Percentiles rank a stretch among this genome's conserved stretches.
These are phyloP conservation scores for Podiceps cristatus DNA, from an alignment of 2,113 vertebrate species.

Conservation along the genomic window DNA sequence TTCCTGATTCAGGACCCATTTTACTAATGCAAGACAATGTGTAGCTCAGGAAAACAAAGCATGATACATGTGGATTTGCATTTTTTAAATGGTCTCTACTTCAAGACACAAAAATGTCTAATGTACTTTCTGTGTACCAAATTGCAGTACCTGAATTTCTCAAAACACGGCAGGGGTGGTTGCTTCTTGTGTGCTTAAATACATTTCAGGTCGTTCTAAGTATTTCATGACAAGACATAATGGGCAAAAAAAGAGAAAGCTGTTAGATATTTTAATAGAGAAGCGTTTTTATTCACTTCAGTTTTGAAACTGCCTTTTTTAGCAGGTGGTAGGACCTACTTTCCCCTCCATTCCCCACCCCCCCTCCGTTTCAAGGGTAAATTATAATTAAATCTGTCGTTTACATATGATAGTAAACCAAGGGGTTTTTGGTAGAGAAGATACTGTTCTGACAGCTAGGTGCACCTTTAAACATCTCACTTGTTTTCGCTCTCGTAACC, in stretches of 20 bases:
- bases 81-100: background rate
- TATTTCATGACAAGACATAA: background rate
- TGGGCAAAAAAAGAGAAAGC: background rate
- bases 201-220: background rate
- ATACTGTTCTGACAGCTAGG: slow-evolving; percentile 21
- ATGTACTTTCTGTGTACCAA: background rate
- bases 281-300: background rate
- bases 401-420: background rate
- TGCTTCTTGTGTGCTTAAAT: background rate
- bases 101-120: background rate
- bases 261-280: background rate
- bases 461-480: background rate
- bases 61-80: background rate
- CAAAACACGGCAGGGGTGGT: background rate
- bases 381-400: background rate
- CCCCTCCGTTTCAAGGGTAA: background rate
- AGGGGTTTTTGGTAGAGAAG: background rate
- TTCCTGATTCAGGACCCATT: background rate
- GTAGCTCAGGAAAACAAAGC: background rate
- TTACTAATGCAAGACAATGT: background rate
- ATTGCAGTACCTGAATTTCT: background rate
- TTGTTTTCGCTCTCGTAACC: slow-evolving; percentile 4
- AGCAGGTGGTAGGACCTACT: background rate
- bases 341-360: rapidly evolving
- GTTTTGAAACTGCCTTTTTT: slow-evolving; percentile 3